Conservation (phyloP, 2,888 invertebrate species). For the Heteropelma amictum region DNA sequence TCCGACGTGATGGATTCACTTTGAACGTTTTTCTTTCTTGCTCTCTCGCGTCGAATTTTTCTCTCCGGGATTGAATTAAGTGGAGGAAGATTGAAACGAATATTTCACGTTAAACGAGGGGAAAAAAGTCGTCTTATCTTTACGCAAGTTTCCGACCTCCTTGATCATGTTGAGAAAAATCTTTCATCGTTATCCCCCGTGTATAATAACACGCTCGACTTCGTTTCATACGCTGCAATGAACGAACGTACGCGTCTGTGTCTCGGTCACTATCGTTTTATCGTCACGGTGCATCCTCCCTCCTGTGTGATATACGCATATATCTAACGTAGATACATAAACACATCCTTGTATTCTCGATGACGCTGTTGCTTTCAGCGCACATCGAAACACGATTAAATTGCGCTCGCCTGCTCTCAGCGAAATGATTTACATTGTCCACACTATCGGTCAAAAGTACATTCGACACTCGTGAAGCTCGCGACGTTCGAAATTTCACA, state of each 20-base stretch:
- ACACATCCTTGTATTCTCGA: background rate
- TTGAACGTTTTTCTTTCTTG: too few species aligned
- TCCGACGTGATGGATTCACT: too few species aligned
- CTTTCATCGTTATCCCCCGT: background rate
- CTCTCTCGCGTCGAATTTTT: too few species aligned
- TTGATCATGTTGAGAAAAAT: background rate
- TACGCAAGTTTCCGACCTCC: background rate
- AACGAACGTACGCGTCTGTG: background rate
- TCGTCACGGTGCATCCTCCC: constrained; percentile 26
- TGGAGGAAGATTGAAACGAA: too few species aligned
- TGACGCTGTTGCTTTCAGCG: constrained; percentile 24
- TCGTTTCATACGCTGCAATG: constrained; percentile 11
- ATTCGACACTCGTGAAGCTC: background rate
- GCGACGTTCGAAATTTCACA: background rate
- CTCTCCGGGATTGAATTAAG: too few species aligned
- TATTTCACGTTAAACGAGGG: too few species aligned
- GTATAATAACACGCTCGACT: constrained; percentile 23
- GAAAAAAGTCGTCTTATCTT: background rate
- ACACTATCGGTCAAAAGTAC: background rate
- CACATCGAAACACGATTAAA: background rate
- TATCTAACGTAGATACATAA: background rate
- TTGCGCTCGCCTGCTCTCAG: background rate
- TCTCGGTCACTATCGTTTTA: constrained; percentile 32
- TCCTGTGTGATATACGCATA: too few species aligned
- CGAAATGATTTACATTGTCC: constrained; percentile 3